phyloP scores from a whole-genome alignment of 2,888 invertebrate species.

The Mantis religiosa region DNA sequence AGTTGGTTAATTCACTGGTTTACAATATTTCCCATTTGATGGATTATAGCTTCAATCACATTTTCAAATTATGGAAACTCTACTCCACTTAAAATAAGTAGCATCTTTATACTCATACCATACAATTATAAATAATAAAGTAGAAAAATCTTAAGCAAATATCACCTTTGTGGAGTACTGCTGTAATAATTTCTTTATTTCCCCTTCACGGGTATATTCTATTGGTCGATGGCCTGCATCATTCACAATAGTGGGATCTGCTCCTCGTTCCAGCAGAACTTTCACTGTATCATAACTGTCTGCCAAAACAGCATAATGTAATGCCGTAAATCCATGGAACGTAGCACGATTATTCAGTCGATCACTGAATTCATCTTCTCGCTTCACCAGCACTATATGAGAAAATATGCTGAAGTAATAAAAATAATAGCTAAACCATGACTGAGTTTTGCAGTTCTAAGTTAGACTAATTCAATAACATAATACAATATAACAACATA shows the following conservation, averaged over 20 bases:
- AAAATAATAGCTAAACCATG: no score
- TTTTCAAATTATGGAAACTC: no score
- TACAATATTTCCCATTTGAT: no score
- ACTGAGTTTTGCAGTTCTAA: no score
- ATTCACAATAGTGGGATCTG: slow-evolving; percentile 69
- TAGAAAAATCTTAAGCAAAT: neutral
- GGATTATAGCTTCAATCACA: no score
- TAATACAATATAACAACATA: no score
- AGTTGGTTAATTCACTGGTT: no score
- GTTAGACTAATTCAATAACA: no score
- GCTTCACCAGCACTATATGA: slow-evolving; percentile 53
- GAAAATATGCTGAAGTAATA: neutral
- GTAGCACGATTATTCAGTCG: slow-evolving; percentile 66
- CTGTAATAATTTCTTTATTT: slow-evolving; percentile 59
- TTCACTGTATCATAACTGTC: slow-evolving; percentile 62
- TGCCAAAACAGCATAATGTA: slow-evolving; percentile 82
- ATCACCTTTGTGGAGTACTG: slow-evolving; percentile 45
- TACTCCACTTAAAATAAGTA: no score
- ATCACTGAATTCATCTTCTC: slow-evolving; percentile 80
- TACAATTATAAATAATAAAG: no score
- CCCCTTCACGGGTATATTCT: slow-evolving; percentile 66
- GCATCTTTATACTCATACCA: no score
- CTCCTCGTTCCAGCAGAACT: slow-evolving; percentile 66
- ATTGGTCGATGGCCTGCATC: slow-evolving; percentile 71
- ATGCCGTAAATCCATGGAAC: slow-evolving; percentile 79